These are phyloP conservation scores for Ormyrus rosae DNA, from an alignment of 2,888 invertebrate species.

Conservation along the genomic window DNA sequence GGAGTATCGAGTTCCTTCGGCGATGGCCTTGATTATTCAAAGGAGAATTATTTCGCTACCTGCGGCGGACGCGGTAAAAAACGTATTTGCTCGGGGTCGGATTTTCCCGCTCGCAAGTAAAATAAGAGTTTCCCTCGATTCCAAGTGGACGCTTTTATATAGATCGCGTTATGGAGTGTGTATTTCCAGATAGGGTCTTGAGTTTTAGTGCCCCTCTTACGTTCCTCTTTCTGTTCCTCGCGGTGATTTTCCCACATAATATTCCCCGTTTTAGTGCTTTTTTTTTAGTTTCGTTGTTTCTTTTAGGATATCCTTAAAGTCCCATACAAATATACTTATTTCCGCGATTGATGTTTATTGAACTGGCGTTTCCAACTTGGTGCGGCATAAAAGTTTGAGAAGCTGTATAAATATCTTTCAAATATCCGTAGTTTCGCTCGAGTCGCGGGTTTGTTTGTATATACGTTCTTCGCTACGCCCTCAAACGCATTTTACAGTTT, in stretches of 20 bases:
- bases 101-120: conserved; percentile 5
- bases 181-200: not conserved
- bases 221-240: not conserved
- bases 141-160: conserved; percentile 12
- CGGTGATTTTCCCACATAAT: conserved; percentile 18
- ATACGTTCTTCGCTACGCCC: too few species aligned
- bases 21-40: too few species aligned
- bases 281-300: not conserved
- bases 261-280: not conserved
- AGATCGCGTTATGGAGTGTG: conserved; percentile 6
- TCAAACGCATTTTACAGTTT: too few species aligned
- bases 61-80: too few species aligned
- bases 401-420: too few species aligned
- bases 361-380: too few species aligned
- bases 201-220: conserved; percentile 20
- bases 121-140: conserved; percentile 31
- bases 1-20: too few species aligned
- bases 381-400: too few species aligned
- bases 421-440: too few species aligned
- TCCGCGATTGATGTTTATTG: conserved; percentile 10
- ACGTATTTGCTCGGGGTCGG: too few species aligned
- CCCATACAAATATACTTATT: not conserved
- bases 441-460: too few species aligned
- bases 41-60: too few species aligned
- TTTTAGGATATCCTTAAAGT: conserved; percentile 6